Evolutionary conservation across 2,113 vertebrate genomes (phyloP).

Genomic region (Bucco capensis): DNA sequence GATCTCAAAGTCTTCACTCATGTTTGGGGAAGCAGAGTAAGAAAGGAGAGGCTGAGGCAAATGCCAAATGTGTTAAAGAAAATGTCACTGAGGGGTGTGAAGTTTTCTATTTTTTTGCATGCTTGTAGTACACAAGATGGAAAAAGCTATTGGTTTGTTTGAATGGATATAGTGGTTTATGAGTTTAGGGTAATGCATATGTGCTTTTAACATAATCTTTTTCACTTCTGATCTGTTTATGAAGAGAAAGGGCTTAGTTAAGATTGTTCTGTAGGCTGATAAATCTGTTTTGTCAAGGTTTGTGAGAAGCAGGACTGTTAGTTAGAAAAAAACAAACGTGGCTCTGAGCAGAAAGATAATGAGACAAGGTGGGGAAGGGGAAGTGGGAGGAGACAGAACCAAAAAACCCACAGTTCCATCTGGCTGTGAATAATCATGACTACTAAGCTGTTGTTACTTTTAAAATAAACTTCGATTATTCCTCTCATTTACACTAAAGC

Average conservation of each 20-base stretch:
- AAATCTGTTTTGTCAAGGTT: background rate
- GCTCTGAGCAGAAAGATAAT: background rate
- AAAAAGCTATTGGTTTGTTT: conserved; percentile 10
- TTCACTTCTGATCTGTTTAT: background rate
- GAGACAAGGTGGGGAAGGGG: background rate
- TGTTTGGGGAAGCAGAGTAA: background rate
- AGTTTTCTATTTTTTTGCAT: background rate
- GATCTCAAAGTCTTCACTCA: background rate
- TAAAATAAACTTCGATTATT: background rate
- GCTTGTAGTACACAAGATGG: background rate
- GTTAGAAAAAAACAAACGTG: background rate
- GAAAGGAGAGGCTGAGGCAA: background rate
- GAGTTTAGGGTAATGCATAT: background rate
- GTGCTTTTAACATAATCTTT: conserved; percentile 23
- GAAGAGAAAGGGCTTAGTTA: background rate
- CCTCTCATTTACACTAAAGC: background rate
- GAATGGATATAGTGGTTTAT: background rate
- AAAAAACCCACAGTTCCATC: background rate
- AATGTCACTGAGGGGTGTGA: background rate
- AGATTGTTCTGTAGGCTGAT: background rate
- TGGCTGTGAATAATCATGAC: background rate
- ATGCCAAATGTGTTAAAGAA: background rate
- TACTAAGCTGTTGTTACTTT: background rate
- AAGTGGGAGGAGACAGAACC: background rate
- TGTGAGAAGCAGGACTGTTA: background rate